Percentiles rank a stretch among this genome's conserved stretches.
These are phyloP conservation scores for Hydropsyche tenuis DNA, from an alignment of 1,140 invertebrate genomes.

Conservation along the genomic window DNA sequence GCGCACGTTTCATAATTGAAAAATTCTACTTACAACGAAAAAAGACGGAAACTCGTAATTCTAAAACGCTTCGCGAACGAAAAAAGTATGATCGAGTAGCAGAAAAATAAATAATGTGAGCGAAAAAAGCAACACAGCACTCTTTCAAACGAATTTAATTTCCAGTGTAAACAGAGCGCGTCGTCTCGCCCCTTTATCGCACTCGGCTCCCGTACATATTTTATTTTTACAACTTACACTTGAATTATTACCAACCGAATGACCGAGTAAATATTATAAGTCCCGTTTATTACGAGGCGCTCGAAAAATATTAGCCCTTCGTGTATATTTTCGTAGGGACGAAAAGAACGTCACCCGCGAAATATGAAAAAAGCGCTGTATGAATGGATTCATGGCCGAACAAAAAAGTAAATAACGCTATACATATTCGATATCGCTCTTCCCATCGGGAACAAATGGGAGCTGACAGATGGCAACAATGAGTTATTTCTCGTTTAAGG, in stretches of 20 bases:
- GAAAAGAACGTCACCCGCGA: neutral
- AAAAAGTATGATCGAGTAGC: constrained; percentile 6
- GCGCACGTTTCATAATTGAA: neutral
- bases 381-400: neutral
- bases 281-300: constrained; percentile 2
- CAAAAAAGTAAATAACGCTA: constrained; percentile 18
- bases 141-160: constrained; percentile 27
- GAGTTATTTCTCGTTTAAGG: constrained; percentile 27
- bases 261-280: constrained; percentile 3
- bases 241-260: constrained; percentile 3
- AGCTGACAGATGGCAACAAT: constrained; percentile 29
- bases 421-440: constrained; percentile 22
- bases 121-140: neutral
- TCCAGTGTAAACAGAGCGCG: constrained; percentile 15
- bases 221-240: constrained; percentile 16
- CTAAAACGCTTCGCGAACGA: neutral
- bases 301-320: constrained; percentile 8
- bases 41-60: neutral
- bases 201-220: neutral
- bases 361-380: neutral
- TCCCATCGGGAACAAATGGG: constrained; percentile 13
- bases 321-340: neutral
- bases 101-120: neutral
- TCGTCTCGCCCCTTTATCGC: neutral
- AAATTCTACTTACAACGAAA: neutral